Evolutionary conservation across 2,113 vertebrate genomes (phyloP), one percentile per base, ranked within the genome.

Genomic region (Burhinus oedicnemus): DNA sequence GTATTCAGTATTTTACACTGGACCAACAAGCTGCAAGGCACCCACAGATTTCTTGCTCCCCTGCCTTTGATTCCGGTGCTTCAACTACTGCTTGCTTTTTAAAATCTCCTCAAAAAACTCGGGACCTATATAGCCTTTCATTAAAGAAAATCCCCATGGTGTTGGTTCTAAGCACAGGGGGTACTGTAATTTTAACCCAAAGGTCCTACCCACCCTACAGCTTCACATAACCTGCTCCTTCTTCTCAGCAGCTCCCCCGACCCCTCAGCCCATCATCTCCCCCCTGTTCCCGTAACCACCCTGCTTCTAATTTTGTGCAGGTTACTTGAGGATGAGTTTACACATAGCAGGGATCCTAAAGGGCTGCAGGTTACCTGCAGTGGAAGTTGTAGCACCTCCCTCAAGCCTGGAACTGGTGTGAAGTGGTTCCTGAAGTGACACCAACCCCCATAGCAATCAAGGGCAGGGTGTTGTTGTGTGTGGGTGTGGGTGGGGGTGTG

Each of bases 281-380:
- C 14, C 25, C 7, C 29, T 27, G 0, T 47, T 64, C 19, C 52
- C 0, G 0, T 36, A 91, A 45, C 3, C 0, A 2, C 6, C 1
- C 20, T 25, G 25, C 7, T 90, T 85, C 19, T 89, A 72, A 29
- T 89, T 90, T 74, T 66, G 18, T 49, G 27, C 27, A 77, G 44
- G 17, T 80, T 77, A 19, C 29, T 17, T 52, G 21, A 57, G 44
- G 36, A 75, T 0, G 1, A 49, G 16, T 60, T 91, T 64, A 57
- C 12, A 20, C 18, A 36, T 4, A 55, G 20, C 12, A 69, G 27
- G 10, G 55, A 32, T 62, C 36, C 38, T 70, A n/a, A 70, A 49
- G 11, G 52, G 16, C 32, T 81, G 45, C 0, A 0, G 26, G 6
- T 80, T 57, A 40, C 61, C 44, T 66, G 44, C 5, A 5, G 36